These are phyloP conservation scores for Clostera curtula DNA, from an alignment of 2,888 invertebrate species.

Conservation along the genomic window DNA sequence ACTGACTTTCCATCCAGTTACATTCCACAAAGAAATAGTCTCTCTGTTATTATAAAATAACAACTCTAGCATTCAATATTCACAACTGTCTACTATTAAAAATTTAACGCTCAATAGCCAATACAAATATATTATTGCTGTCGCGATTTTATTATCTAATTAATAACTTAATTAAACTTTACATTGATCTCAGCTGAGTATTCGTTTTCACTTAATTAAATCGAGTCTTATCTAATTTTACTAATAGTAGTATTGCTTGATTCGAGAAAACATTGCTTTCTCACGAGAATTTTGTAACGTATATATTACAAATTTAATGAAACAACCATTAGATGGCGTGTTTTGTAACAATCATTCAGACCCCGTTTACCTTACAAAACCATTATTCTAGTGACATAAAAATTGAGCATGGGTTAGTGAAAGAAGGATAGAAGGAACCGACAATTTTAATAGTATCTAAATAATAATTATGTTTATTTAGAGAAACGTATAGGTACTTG, in stretches of 20 bases:
- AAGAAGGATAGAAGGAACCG: too few relatives aligned
- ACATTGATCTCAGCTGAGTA: conserved; percentile 70
- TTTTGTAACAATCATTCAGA: conserved; percentile 42
- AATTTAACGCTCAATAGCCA: conserved; percentile 73
- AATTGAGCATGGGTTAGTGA: conserved; percentile 22
- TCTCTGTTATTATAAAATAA: conserved; percentile 62
- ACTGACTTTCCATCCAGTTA: conserved; percentile 25
- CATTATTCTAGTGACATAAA: conserved; percentile 16
- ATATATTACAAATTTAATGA: conserved; percentile 42
- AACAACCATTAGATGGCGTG: conserved; percentile 64
- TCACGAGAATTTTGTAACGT: conserved; percentile 56
- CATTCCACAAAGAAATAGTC: conserved; percentile 49
- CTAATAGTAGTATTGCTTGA: conserved; percentile 71
- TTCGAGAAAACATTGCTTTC: conserved; percentile 63
- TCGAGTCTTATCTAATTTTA: conserved; percentile 54
- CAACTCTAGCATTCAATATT: conserved; percentile 62
- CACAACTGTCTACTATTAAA: conserved; percentile 69
- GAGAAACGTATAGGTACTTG: too few relatives aligned
- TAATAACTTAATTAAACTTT: conserved; percentile 47
- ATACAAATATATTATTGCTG: conserved; percentile 75
- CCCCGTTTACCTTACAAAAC: conserved; percentile 26
- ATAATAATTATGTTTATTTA: too few relatives aligned
- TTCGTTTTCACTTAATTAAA: conserved; percentile 59
- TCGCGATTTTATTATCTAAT: conserved; percentile 53
- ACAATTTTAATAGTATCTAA: too few relatives aligned